Evolutionary conservation across 2,888 invertebrate species (phyloP), one percentile per base, ranked within the genome.

Genomic region (Megaustenia siamemsis): DNA sequence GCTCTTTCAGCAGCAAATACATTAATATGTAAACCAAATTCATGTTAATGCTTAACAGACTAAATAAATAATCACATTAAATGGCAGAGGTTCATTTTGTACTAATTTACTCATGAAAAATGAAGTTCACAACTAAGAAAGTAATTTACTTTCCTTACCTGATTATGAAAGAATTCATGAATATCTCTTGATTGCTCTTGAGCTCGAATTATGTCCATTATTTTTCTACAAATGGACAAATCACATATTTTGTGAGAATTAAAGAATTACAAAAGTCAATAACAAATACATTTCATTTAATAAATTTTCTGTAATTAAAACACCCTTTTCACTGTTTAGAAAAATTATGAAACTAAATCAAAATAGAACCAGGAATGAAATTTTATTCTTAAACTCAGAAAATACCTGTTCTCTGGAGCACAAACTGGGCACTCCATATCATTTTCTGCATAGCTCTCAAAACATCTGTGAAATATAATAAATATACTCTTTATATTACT

Each of bases 371-470:
- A 69, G 38, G n/a, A 71, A 43, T 12, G 66, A 43, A 24, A n/a
- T 63, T 15, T 66, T 1, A 5, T 45, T 18, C 32, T 75, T 5
- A 66, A 3, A 38, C 53, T 80, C 21, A 24, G 73, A 66, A 79
- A 10, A 43, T 83, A 94, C 94, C 96, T 96, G 92, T 96, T 96
- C 90, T 96, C 96, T 21, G 96, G 95, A 90, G 96, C 95, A 94
- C 98, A 99, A 38, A 96, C 96, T 2, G 97, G 97, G 93, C 98
- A 99, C 92, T 98, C 97, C 90, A 96, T 96, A 92, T 97, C 97
- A 90, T 96, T 96, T 90, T 98, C 98, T 0, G 97, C 96, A 94
- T 97, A 98, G 92, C 97, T 97, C 93, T 98, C 97, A 95, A 98
- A 98, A 92, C 98, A 98, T 92, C 97, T 97, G 94, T 21, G 93